phyloP scores from a whole-genome alignment of 1,140 invertebrate species.

The Subanguina moxae region DNA sequence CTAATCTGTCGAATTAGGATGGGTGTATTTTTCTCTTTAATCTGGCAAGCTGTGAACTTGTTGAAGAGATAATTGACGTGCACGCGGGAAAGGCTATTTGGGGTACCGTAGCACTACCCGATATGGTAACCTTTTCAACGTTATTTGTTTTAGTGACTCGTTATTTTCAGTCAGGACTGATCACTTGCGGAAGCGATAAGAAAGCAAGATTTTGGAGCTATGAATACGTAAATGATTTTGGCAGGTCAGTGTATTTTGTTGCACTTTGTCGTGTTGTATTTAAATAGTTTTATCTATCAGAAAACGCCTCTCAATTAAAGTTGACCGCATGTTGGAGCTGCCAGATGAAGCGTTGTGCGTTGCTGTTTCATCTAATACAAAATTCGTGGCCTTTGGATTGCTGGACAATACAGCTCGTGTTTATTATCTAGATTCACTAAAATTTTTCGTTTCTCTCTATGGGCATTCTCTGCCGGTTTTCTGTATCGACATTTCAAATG shows the following conservation, averaged over 20 bases:
- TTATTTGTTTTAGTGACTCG: conserved; percentile 14
- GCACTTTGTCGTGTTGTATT: conserved; percentile 9
- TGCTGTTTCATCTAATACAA: conserved; percentile 74
- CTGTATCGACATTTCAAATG: conserved; percentile 75
- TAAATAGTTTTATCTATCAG: conserved; percentile 28
- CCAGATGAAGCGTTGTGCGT: conserved; percentile 80
- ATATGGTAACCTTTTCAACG: conserved; percentile 56
- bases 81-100: conserved; percentile 73
- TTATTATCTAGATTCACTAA: conserved; percentile 87
- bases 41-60: conserved; percentile 72
- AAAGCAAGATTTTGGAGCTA: conserved; percentile 91
- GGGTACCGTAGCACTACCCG: conserved; percentile 68
- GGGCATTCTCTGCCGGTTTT: conserved; percentile 91
- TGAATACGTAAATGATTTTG: conserved; percentile 67
- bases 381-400: conserved; percentile 81
- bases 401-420: conserved; percentile 90
- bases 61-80: conserved; percentile 65
- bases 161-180: conserved; percentile 50
- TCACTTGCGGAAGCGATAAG: conserved; percentile 75
- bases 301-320: conserved; percentile 71
- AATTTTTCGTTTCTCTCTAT: conserved; percentile 91
- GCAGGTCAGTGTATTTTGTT: conserved; percentile 10
- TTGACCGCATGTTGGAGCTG: conserved; percentile 76
- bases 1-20: conserved; percentile 61
- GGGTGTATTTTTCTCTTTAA: conserved; percentile 83